Conservation (phyloP, 2,113 vertebrate species). For the Cyanistes caeruleus region DNA sequence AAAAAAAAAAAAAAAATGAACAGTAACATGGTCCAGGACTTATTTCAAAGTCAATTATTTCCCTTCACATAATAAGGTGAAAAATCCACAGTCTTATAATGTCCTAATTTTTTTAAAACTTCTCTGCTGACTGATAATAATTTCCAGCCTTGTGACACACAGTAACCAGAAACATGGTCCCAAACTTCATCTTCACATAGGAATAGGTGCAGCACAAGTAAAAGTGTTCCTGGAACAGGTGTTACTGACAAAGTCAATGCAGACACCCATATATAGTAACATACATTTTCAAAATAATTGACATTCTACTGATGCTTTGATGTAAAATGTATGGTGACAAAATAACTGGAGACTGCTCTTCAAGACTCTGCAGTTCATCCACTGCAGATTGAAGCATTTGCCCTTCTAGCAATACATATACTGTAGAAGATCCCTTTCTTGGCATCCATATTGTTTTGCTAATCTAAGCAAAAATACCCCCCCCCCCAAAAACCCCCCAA, state of each 20-base stretch:
- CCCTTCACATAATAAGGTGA: background rate
- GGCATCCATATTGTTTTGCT: background rate
- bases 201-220: background rate
- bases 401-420: background rate
- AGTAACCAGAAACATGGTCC: background rate
- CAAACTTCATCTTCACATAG: background rate
- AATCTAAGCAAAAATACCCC: background rate
- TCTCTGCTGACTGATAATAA: background rate
- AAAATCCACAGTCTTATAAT: background rate
- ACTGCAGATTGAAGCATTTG: background rate
- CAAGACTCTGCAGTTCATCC: background rate
- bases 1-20: background rate
- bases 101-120: background rate
- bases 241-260: background rate
- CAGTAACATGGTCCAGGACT: background rate
- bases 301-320: background rate
- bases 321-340: background rate
- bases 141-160: background rate
- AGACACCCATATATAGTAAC: background rate
- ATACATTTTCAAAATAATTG: background rate
- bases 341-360: background rate
- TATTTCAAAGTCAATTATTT: background rate
- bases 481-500: fast-evolving
- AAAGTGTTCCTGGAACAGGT: background rate
- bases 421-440: background rate